phyloP scores from a whole-genome alignment of 2,797 vertebrate species.

The Acanthurus tractus region DNA sequence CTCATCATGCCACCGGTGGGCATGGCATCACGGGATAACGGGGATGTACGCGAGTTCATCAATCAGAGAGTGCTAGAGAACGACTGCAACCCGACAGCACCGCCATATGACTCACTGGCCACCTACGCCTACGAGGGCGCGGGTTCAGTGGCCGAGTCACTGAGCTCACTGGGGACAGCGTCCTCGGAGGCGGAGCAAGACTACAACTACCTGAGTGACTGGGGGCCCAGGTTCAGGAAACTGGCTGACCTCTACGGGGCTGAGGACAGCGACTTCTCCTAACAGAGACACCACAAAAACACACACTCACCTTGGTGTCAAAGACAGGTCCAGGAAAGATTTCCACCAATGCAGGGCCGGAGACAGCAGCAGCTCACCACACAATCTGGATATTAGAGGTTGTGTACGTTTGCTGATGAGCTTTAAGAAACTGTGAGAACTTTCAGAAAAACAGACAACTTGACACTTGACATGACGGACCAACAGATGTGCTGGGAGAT shows the following conservation, averaged over 20 bases:
- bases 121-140: slow-evolving; percentile 96
- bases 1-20: slow-evolving; percentile 78
- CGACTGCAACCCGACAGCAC: slow-evolving; percentile 90
- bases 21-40: slow-evolving; percentile 85
- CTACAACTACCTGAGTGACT: slow-evolving; percentile 97
- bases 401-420: slow-evolving; percentile 12
- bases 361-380: background rate
- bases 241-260: slow-evolving; percentile 94
- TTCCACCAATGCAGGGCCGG: slow-evolving; percentile 11
- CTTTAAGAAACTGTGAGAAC: slow-evolving; percentile 30
- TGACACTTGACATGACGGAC: background rate
- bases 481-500: slow-evolving; percentile 21
- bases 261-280: slow-evolving; percentile 92
- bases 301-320: slow-evolving; percentile 1
- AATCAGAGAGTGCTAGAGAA: slow-evolving; percentile 94
- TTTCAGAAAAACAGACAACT: background rate
- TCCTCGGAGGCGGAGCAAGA: slow-evolving; percentile 92
- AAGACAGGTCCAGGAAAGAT: slow-evolving; percentile 10
- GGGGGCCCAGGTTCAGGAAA: slow-evolving; percentile 96
- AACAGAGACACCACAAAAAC: slow-evolving; percentile 62
- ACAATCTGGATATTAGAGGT: slow-evolving; percentile 9
- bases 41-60: slow-evolving; percentile 94
- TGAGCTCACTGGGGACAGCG: slow-evolving; percentile 92
- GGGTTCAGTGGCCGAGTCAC: slow-evolving; percentile 92
- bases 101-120: slow-evolving; percentile 95